Base-by-base conservation (phyloP, 2,113 vertebrate genomes). In the Triplophysa siluroides region DNA sequence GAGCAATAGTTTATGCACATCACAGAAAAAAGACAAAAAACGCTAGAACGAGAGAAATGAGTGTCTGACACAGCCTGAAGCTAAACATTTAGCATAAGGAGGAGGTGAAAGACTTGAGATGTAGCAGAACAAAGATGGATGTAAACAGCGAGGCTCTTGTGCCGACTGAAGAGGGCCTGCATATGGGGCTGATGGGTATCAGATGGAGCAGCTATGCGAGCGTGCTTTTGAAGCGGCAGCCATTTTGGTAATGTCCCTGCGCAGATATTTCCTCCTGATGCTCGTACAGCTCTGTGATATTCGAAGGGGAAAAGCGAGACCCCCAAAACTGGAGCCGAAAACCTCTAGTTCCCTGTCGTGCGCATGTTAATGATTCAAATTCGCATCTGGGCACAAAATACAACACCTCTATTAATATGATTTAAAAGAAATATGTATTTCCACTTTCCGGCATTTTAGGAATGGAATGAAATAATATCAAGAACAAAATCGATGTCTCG, bases 1-100 rank as follows among this genome's bases (percentile, higher is more conserved):
- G 81, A 76, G 38, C n/a, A 47, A 61, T 63, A 70, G 78, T 76
- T 83, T 83, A 83, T 79, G 82, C 23, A 80, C 60, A 80, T 72
- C 66, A 75, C 71, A 79, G 47, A 71, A 63, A 72, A 69, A 78
- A 75, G 60, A 66, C 0, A 45, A 66, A 68, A 54, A 77, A 61
- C 33, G 64, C 29, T 61, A 65, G 72, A 76, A 58, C 52, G 54
- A 68, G 62, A 81, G 68, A 54, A 78, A 74, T 23, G 65, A n/a
- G 13, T 26, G 63, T 78, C 83, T 70, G 33, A 68, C 45, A 73
- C 29, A 24, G 67, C 78, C 69, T 23, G 29, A 74, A 58, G 83
- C 68, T 38, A 69, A 29, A 68, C 54, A 24, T 64, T 78, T 66
- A 62, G 78, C 61, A 72, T 80, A 70, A 66, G 50, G 29, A 56